Conservation (phyloP, 2,113 vertebrate genomes). For the Centropus unirufus region DNA sequence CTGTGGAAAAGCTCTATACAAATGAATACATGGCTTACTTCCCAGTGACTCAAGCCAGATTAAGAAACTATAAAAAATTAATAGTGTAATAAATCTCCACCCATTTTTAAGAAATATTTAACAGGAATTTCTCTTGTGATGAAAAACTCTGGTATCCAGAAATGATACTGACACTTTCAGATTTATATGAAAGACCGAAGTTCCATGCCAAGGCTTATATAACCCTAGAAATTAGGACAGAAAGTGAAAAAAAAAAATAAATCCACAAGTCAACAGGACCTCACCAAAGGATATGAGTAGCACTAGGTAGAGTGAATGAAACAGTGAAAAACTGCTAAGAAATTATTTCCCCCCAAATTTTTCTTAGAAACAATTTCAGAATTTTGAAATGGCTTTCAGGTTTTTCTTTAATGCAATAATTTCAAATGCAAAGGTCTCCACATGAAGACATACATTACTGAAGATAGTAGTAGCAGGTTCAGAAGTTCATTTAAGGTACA, state of each 20-base stretch:
- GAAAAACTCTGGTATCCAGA: not conserved
- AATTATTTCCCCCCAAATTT: not conserved
- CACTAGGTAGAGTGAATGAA: not conserved
- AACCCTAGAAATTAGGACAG: not conserved
- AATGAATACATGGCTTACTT: not conserved
- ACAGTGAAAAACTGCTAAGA: not conserved
- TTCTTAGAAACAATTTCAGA: not conserved
- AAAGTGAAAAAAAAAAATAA: not conserved
- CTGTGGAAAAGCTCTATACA: not conserved
- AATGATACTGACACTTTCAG: constrained; percentile 14
- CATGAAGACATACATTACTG: not conserved
- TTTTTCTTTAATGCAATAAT: not conserved
- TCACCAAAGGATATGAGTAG: not conserved
- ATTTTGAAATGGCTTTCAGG: not conserved
- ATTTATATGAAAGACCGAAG: not conserved
- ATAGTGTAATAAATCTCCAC: constrained; percentile 13
- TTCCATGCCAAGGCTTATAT: not conserved
- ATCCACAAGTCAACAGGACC: not conserved
- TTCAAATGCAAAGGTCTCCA: not conserved
- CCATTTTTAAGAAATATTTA: not conserved
- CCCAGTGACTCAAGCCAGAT: constrained; percentile 24
- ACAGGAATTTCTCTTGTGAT: constrained; percentile 20
- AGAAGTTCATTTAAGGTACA: not conserved
- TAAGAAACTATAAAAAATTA: constrained; percentile 50
- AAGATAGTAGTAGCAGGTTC: not conserved